Evolutionary conservation across 1,140 invertebrate species (phyloP), one percentile per base, ranked within the genome.

Genomic region (Euwallacea fornicatus): DNA sequence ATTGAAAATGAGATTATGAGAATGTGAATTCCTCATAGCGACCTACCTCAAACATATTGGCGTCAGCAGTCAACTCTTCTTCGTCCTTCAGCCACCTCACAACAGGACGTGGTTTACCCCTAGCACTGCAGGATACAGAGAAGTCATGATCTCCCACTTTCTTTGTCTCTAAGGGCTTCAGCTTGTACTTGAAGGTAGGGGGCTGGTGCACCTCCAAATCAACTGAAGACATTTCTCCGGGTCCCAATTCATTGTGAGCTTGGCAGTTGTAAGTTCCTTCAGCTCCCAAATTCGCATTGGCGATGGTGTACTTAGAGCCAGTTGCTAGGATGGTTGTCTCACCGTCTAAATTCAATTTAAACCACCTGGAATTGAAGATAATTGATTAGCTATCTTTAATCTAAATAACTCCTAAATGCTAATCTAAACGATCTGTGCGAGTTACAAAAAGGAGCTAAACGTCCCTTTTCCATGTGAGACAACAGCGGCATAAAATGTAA

Each of bases 251-350:
- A 77, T 97, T 97, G 13, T 88, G 89, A 0, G 94, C 93, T 78
- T 95, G 91, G 78, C 95, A 97, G 77, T 91, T 90, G 80, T 97
- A 97, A 15, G 88, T 89, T 2, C 94, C 95, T 81, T 96, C 95
- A 76, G 91, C 93, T 9, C 88, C 89, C 15, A 94, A 82, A 76
- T 93, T 90, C 0, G 93, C 93, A 21, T 90, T 90, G 0, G 90
- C 87, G 75, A 97, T 96, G 42, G 92, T 93, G 77, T 95, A 95
- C 73, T 91, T 91, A 0, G 89, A 87, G 0, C 93, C 92, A n/a
- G 88, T 88, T 1, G 88, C 89, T 0, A 92, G 82, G 7, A 90
- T 88, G 7, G 86, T 86, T 7, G 85, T 82, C 61, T 85, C 88
- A 7, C 83, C 85, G 41, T 82, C 85, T 13, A 85, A 87, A 7